These are phyloP conservation scores for Crematogaster levior DNA, from an alignment of 2,888 invertebrate species.

Conservation along the genomic window DNA sequence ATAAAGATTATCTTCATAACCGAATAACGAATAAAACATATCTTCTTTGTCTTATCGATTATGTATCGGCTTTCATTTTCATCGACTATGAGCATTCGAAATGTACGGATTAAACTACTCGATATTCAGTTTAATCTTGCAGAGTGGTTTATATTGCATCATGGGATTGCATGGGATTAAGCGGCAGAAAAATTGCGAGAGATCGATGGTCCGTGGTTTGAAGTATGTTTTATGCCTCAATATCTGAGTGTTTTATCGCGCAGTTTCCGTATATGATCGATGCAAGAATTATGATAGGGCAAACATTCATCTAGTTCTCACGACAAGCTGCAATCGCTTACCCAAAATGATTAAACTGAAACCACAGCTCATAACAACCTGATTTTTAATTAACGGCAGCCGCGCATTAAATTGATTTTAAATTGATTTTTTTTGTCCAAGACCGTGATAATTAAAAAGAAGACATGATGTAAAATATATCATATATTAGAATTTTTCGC, in stretches of 20 bases:
- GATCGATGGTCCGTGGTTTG: slow-evolving; percentile 23
- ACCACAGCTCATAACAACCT: background rate
- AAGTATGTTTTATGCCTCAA: slow-evolving; percentile 38
- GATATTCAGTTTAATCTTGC: slow-evolving; percentile 51
- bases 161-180: slow-evolving; percentile 42
- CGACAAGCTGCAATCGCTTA: slow-evolving; percentile 7
- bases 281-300: slow-evolving; percentile 29
- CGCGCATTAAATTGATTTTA: background rate
- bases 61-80: slow-evolving; percentile 1
- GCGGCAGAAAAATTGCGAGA: slow-evolving; percentile 36
- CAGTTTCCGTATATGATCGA: slow-evolving; percentile 19
- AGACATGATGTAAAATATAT: background rate
- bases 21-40: background rate
- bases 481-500: background rate
- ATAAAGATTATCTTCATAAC: slow-evolving; percentile 2
- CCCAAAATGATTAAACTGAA: background rate
- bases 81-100: slow-evolving; percentile 9
- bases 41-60: background rate
- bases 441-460: background rate
- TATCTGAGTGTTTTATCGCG: slow-evolving; percentile 28
- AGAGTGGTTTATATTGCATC: slow-evolving; percentile 50
- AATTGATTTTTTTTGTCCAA: background rate
- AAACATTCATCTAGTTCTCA: slow-evolving; percentile 6
- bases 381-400: background rate
- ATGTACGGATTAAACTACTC: slow-evolving; percentile 32